These are phyloP conservation scores for Trichogramma pretiosum DNA, from an alignment of 1,140 invertebrate species.

Conservation along the genomic window DNA sequence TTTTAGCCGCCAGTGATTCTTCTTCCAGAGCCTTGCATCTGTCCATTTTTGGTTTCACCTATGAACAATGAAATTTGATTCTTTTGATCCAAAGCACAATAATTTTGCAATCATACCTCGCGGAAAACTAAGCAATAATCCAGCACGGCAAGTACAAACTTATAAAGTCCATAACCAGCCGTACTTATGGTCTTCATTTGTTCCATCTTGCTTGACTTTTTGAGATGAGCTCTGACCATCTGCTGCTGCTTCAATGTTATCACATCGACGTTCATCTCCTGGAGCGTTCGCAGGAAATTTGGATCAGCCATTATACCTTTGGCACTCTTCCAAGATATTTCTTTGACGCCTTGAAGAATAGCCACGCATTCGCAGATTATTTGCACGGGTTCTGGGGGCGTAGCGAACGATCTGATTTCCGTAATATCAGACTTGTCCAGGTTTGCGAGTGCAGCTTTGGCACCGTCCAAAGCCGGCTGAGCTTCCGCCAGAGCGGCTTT, in stretches of 20 bases:
- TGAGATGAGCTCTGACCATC: slow-evolving; percentile 61
- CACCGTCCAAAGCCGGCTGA: slow-evolving; percentile 71
- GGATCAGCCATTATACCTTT: slow-evolving; percentile 86
- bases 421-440: slow-evolving; percentile 84
- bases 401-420: slow-evolving; percentile 83
- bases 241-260: slow-evolving; percentile 67
- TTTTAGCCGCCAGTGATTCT: slow-evolving; percentile 52
- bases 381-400: slow-evolving; percentile 81
- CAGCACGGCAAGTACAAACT: slow-evolving; percentile 76
- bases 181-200: slow-evolving; percentile 69
- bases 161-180: slow-evolving; percentile 74
- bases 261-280: slow-evolving; percentile 76
- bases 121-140: slow-evolving; percentile 76
- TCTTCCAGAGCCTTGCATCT: slow-evolving; percentile 66
- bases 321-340: slow-evolving; percentile 81
- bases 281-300: slow-evolving; percentile 67
- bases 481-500: slow-evolving; percentile 68
- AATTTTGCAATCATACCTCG: slow-evolving; percentile 47
- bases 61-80: background rate
- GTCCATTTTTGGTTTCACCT: slow-evolving; percentile 77
- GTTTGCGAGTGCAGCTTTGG: slow-evolving; percentile 65
- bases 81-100: background rate
- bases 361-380: slow-evolving; percentile 80
- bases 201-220: slow-evolving; percentile 59
- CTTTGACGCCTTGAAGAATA: slow-evolving; percentile 70